Evolutionary conservation across 1,140 invertebrate species (phyloP).

Genomic region (Drosophila guanche): DNA sequence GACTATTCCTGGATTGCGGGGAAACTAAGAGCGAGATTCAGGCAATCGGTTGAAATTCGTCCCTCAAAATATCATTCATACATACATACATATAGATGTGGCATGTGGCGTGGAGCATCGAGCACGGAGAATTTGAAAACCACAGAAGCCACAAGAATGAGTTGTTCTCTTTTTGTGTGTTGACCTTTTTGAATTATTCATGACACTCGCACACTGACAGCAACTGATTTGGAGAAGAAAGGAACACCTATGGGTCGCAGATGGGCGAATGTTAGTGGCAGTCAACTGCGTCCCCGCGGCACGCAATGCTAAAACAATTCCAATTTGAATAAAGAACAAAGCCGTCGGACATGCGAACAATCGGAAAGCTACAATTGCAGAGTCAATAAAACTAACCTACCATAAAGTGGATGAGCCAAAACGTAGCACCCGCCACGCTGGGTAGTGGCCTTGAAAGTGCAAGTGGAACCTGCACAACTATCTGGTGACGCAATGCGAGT

Average conservation of each 20-base stretch:
- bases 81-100: too few relatives aligned
- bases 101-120: conserved; percentile 20
- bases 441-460: conserved; percentile 73
- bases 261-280: conserved; percentile 68
- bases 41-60: too few relatives aligned
- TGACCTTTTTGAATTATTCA: conserved; percentile 81
- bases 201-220: conserved; percentile 21
- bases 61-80: too few relatives aligned
- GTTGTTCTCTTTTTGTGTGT: conserved; percentile 29
- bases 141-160: conserved; percentile 21
- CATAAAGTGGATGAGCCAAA: conserved; percentile 50
- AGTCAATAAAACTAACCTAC: conserved; percentile 77
- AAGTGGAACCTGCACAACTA: conserved; percentile 40
- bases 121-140: conserved; percentile 38
- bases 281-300: conserved; percentile 66
- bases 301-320: conserved; percentile 70
- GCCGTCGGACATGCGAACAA: conserved; percentile 23
- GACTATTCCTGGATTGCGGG: too few relatives aligned
- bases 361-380: conserved; percentile 51
- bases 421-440: too few relatives aligned
- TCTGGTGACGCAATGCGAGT: conserved; percentile 50
- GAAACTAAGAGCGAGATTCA: too few relatives aligned
- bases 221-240: conserved; percentile 14
- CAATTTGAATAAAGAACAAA: conserved; percentile 77
- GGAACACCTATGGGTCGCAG: conserved; percentile 29